Percentiles rank a stretch among this genome's conserved stretches.
These are phyloP conservation scores for Poecilia latipinna DNA, from an alignment of 2,113 vertebrate species.

Conservation along the genomic window DNA sequence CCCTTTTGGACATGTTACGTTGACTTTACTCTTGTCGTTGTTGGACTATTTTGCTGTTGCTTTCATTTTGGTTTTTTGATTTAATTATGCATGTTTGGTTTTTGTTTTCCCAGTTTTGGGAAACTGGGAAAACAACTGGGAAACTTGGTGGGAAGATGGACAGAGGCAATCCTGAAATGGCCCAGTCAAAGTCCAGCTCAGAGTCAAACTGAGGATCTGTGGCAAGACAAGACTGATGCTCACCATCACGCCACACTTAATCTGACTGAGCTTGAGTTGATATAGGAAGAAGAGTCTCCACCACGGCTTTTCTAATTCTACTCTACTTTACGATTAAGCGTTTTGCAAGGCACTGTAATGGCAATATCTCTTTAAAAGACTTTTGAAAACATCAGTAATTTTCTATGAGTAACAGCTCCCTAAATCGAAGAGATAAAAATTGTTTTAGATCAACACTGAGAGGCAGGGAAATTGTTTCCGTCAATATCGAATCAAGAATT, in stretches of 20 bases:
- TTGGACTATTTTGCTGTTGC: too few relatives aligned
- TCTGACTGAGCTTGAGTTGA: too few relatives aligned
- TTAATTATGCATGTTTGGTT: too few relatives aligned
- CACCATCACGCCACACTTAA: not conserved
- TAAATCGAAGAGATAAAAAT: not conserved
- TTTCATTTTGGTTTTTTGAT: too few relatives aligned
- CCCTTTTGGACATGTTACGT: too few relatives aligned
- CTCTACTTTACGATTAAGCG: not conserved
- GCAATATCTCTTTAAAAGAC: not conserved
- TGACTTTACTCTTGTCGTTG: too few relatives aligned
- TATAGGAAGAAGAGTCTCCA: not conserved
- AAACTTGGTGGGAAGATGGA: not conserved
- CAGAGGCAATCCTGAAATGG: not conserved
- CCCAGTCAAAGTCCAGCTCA: not conserved
- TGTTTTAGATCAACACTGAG: too few relatives aligned
- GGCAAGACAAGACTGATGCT: not conserved
- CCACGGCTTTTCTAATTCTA: too few relatives aligned
- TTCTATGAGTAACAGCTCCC: not conserved
- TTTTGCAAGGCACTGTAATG: not conserved
- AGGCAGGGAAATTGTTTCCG: not conserved
- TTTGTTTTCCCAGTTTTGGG: not conserved
- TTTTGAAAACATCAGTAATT: not conserved
- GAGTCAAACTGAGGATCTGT: not conserved
- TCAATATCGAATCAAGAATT: not conserved
- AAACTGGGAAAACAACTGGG: not conserved